phyloP scores from a whole-genome alignment of 2,888 invertebrate species.

The Cylloceria caligata region DNA sequence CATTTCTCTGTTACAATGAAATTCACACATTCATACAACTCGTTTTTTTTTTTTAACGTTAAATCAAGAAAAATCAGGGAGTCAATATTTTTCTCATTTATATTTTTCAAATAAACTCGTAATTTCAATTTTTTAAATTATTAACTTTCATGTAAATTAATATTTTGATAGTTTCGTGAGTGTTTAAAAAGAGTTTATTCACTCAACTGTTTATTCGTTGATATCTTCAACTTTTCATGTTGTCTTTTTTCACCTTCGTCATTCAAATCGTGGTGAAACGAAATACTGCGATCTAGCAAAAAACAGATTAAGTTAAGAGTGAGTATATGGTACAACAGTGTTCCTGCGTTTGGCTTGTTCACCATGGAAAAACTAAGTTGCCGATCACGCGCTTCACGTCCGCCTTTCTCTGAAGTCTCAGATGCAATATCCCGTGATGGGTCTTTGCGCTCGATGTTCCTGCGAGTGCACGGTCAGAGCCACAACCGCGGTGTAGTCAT shows the following conservation, averaged over 20 bases:
- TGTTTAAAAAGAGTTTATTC: neutral
- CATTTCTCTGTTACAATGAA: neutral
- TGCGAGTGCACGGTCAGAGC: constrained; percentile 60
- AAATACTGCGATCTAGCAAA: neutral
- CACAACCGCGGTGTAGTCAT: constrained; percentile 61
- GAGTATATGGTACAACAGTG: neutral
- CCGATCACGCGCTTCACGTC: constrained; percentile 39
- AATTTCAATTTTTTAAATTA: neutral
- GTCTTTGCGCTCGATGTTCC: constrained; percentile 47
- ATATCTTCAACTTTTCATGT: neutral
- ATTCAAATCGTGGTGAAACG: neutral
- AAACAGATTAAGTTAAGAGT: neutral
- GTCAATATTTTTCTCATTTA: no score
- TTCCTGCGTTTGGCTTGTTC: constrained; percentile 10
- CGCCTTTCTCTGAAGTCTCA: constrained; percentile 56
- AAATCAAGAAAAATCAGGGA: no score
- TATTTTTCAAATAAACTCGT: no score
- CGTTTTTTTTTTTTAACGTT: no score
- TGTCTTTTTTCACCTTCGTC: neutral
- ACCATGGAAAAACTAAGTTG: constrained; percentile 20
- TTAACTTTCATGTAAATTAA: neutral
- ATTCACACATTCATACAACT: neutral
- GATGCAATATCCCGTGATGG: constrained; percentile 48
- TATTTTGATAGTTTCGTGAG: neutral
- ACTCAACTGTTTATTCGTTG: neutral